Percentiles rank a stretch among this genome's conserved stretches.
Conservation (phyloP, 2,797 vertebrate genomes). For the Pampus argenteus region DNA sequence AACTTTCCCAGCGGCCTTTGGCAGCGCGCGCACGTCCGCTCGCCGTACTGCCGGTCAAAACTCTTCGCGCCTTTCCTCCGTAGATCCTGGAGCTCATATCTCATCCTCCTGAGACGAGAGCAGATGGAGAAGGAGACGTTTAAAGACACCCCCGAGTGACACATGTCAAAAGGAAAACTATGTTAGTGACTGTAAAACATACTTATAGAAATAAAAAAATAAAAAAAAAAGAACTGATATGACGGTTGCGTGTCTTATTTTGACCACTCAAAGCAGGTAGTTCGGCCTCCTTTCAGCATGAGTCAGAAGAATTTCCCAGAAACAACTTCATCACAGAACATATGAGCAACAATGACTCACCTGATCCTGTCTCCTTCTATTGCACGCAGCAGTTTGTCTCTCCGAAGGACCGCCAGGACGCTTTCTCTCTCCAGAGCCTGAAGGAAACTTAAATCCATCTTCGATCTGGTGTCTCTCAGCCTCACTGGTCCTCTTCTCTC, state of each 20-base stretch:
- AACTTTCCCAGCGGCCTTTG: slow-evolving; percentile 86
- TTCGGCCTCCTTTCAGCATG: slow-evolving; percentile 8
- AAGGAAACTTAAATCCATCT: slow-evolving; percentile 86
- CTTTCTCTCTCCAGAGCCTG: slow-evolving; percentile 86
- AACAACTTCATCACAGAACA: background rate
- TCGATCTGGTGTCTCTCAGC: slow-evolving; percentile 35
- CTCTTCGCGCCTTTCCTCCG: slow-evolving; percentile 82
- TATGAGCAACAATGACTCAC: slow-evolving; percentile 68
- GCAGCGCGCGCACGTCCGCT: slow-evolving; percentile 90
- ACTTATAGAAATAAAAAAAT: background rate
- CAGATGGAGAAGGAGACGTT: background rate
- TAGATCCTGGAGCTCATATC: slow-evolving; percentile 88
- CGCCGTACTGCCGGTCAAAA: slow-evolving; percentile 70
- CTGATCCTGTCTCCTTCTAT: slow-evolving; percentile 91
- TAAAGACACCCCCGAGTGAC: no score
- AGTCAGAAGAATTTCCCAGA: background rate
- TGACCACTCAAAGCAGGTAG: background rate
- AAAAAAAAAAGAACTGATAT: no score
- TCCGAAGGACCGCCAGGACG: slow-evolving; percentile 90
- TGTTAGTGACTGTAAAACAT: background rate
- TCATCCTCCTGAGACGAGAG: slow-evolving; percentile 86
- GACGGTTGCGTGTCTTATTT: background rate
- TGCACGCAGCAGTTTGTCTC: slow-evolving; percentile 88
- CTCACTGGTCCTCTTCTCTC: slow-evolving; percentile 26
- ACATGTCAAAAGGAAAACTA: background rate